A percentile compares a stretch with the other conserved stretches of the same genome.
phyloP scores from a whole-genome alignment of 2,113 vertebrate species.

The Clarias batrachus region DNA sequence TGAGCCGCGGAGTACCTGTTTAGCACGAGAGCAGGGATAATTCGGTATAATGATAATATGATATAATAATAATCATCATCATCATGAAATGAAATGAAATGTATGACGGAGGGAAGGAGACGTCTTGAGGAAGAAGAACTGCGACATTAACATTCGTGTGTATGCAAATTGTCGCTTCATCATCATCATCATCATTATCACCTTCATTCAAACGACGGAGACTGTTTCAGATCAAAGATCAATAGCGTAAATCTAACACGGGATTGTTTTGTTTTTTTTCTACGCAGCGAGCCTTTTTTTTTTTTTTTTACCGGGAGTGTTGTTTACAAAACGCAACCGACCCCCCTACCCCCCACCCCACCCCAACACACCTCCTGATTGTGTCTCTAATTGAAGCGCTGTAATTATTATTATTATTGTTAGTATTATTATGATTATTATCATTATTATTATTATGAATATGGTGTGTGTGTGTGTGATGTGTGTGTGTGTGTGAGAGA shows the following conservation, averaged over 20 bases:
- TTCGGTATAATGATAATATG: background rate
- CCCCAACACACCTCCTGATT: slow-evolving; percentile 56
- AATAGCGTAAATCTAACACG: too few relatives aligned
- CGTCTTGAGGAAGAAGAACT: slow-evolving; percentile 47
- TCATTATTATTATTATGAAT: slow-evolving; percentile 47
- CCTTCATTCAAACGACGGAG: background rate
- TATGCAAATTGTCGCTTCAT: slow-evolving; percentile 55
- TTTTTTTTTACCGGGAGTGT: slow-evolving; percentile 61
- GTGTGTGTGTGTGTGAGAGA: background rate
- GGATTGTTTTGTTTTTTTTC: slow-evolving; percentile 25
- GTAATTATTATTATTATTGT: slow-evolving; percentile 49
- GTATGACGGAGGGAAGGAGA: background rate
- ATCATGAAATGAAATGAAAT: background rate
- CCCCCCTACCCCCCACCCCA: slow-evolving; percentile 61
- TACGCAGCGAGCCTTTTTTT: slow-evolving; percentile 61
- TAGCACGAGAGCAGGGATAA: slow-evolving; percentile 9
- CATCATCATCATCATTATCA: background rate
- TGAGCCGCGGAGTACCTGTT: slow-evolving; percentile 37
- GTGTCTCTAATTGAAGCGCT: slow-evolving; percentile 45
- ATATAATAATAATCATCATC: background rate
- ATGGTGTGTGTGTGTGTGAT: too few relatives aligned
- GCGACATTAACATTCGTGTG: slow-evolving; percentile 68
- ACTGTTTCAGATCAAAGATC: too few relatives aligned
- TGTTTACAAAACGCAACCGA: slow-evolving; percentile 66
- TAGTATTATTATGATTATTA: slow-evolving; percentile 51